phyloP scores from a whole-genome alignment of 2,888 invertebrate species.

The Drosophila histrio region DNA sequence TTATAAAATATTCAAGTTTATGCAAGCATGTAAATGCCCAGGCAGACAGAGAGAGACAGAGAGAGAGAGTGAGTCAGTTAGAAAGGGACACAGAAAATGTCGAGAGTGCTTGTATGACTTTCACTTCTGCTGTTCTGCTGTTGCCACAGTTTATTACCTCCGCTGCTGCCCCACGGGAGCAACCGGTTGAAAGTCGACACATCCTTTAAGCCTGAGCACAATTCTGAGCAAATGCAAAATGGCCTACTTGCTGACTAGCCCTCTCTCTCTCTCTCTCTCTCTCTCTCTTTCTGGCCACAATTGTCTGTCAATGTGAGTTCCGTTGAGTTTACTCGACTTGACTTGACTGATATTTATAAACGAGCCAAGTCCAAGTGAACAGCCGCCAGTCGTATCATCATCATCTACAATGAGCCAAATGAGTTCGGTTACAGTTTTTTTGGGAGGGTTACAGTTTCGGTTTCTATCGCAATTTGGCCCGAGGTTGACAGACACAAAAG shows the following conservation, averaged over 20 bases:
- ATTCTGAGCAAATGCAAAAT: conserved; percentile 51
- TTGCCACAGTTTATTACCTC: conserved; percentile 6
- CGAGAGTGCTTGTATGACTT: conserved; percentile 60
- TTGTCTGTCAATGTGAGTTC: conserved; percentile 22
- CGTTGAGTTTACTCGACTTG: conserved; percentile 35
- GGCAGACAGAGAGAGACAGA: conserved; percentile 10
- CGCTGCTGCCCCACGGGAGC: conserved; percentile 50
- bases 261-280: conserved; percentile 9
- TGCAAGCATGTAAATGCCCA: conserved; percentile 79
- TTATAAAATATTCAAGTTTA: conserved; percentile 76
- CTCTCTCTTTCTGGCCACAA: conserved; percentile 10
- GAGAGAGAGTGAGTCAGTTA: not conserved
- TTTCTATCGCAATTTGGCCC: conserved; percentile 41
- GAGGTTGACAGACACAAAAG: conserved; percentile 53
- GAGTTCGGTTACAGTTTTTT: conserved; percentile 17
- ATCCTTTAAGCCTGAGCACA: conserved; percentile 22
- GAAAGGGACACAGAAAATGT: not conserved
- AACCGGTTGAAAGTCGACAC: conserved; percentile 62
- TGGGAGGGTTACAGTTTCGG: not conserved
- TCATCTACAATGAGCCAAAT: conserved; percentile 6
- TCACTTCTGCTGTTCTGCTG: conserved; percentile 42
- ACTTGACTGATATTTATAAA: conserved; percentile 39
- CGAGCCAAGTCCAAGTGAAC: conserved; percentile 40
- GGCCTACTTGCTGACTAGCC: conserved; percentile 67
- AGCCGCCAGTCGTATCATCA: not conserved